Base-by-base conservation (phyloP, 2,113 vertebrate species). In the Channa argus region DNA sequence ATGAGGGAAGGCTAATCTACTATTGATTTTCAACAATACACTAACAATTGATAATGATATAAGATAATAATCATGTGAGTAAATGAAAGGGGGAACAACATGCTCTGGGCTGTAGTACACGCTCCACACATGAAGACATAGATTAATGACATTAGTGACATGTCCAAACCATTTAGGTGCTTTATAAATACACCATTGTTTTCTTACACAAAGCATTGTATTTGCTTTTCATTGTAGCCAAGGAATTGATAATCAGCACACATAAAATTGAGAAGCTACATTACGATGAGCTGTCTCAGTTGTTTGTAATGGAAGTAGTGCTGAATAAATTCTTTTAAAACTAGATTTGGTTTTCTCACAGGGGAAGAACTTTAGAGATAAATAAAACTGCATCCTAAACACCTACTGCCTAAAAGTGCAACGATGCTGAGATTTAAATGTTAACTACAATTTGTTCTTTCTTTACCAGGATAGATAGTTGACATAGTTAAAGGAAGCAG, bases 21-120 rank as follows among this genome's bases (percentile, higher is more conserved):
- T 93, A 93, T 94, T 95, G 92, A 95, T 95, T 96, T 95, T 91
- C 93, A 95, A 95, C 94, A 95, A 94, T 92, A 94, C 92, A 95
- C 93, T 84, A 89, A 90, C 93, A 94, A 96, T 97, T 24, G 24
- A 24, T 24, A 24, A 24, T 96, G 96, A 93, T 95, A 96, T 96
- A 24, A 24, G 95, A 97, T 96, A 96, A 96, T 96, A 94, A 41
- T 41, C 39, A 2, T 41, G 93, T 87, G 51, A 84, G 95, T 96
- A 96, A 95, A 66, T 94, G 91, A 95, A 95, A 91, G 94, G 93
- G 94, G 93, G 92, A 93, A 92, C 91, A 93, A 91, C 90, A 79
- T 88, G 94, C 94, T 95, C 91, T 71, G 71, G 88, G 95, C 94
- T 92, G 88, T 82, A 93, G 89, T 85, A 90, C 78, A 37, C 82